phyloP scores from a whole-genome alignment of 2,797 vertebrate genomes.

The Chelon labrosus region DNA sequence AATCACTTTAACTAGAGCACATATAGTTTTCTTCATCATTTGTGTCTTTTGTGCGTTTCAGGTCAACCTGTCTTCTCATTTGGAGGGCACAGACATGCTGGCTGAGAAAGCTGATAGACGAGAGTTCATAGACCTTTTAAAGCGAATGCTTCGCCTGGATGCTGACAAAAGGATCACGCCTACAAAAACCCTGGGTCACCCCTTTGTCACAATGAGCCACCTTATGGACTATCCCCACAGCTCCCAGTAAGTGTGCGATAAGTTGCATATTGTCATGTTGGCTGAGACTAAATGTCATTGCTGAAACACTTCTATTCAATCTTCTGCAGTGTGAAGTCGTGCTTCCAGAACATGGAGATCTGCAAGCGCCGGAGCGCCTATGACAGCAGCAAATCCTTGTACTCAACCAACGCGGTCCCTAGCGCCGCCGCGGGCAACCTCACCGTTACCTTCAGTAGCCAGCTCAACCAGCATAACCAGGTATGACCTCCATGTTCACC shows the following conservation, averaged over 20 bases:
- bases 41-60: constrained; percentile 60
- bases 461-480: constrained; percentile 98
- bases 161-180: constrained; percentile 99
- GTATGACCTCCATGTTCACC: constrained; percentile 61
- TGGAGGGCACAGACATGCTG: constrained; percentile 98
- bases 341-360: constrained; percentile 99
- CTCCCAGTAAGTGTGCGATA: constrained; percentile 89
- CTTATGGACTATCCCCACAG: constrained; percentile 98
- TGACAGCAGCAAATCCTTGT: constrained; percentile 94
- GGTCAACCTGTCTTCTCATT: constrained; percentile 98
- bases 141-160: constrained; percentile 98
- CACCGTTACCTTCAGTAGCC: constrained; percentile 99
- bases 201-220: constrained; percentile 97
- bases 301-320: background rate
- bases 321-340: constrained; percentile 93
- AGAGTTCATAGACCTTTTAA: constrained; percentile 98
- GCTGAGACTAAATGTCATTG: background rate
- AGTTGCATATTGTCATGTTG: background rate
- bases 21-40: background rate
- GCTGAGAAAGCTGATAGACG: constrained; percentile 98
- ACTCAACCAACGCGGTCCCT: constrained; percentile 93
- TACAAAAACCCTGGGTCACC: constrained; percentile 96
- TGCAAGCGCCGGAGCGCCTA: constrained; percentile 96
- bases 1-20: background rate
- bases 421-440: constrained; percentile 97